Conservation (phyloP, 2,888 invertebrate genomes). For the Drosophila gaucha region DNA sequence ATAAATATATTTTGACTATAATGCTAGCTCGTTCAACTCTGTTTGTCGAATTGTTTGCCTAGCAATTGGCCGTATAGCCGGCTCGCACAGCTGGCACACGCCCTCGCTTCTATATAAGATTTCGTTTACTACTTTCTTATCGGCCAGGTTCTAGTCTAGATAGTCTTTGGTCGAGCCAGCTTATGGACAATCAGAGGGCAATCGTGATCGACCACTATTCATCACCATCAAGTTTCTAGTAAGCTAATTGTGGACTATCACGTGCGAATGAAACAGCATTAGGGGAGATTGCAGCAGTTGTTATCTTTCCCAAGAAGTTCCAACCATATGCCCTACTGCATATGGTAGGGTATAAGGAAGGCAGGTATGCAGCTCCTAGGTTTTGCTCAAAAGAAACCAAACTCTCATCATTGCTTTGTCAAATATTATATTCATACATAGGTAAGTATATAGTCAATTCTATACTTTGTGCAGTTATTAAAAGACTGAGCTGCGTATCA, state of each 20-base stretch:
- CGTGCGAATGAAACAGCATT: conserved; percentile 27
- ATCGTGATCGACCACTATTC: conserved; percentile 25
- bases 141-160: conserved; percentile 14
- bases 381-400: background rate
- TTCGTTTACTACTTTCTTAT: conserved; percentile 34
- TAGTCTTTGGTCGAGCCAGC: conserved; percentile 30
- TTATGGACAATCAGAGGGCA: conserved; percentile 35
- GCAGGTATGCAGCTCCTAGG: conserved; percentile 1
- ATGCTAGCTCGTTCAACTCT: conserved; percentile 22
- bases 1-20: background rate
- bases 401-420: background rate
- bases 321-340: conserved; percentile 11
- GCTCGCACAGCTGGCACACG: conserved; percentile 6
- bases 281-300: conserved; percentile 7
- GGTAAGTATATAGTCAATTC: no score
- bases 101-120: conserved; percentile 16
- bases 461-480: no score
- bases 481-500: no score
- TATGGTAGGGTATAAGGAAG: background rate
- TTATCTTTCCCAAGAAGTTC: conserved; percentile 20
- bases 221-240: conserved; percentile 22
- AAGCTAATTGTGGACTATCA: conserved; percentile 29
- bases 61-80: conserved; percentile 7
- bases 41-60: conserved; percentile 38
- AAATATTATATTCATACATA: no score